phyloP scores from a whole-genome alignment of 1,140 invertebrate genomes.

The Sesamia nonagrioides region DNA sequence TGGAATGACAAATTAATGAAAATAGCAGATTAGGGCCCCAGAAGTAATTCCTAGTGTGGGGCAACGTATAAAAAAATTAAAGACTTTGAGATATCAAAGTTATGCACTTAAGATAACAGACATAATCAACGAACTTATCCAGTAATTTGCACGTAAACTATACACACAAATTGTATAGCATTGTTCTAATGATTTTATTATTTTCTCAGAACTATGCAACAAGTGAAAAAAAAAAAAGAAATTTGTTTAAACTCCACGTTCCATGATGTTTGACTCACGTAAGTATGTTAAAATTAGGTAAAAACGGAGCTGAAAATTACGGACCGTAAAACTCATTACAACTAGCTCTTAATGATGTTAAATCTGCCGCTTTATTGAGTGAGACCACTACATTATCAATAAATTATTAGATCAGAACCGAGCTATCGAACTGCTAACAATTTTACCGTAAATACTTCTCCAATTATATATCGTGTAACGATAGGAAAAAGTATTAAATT shows the following conservation, averaged over 20 bases:
- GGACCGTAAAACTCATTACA: too few species aligned
- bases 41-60: too few species aligned
- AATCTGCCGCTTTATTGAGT: neutral
- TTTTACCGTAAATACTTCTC: neutral
- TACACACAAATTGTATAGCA: neutral
- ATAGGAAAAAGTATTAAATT: neutral
- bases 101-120: too few species aligned
- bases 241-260: too few species aligned
- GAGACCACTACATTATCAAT: neutral
- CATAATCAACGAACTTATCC: neutral
- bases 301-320: too few species aligned
- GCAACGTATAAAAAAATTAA: too few species aligned
- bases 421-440: neutral
- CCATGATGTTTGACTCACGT: constrained; percentile 9
- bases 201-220: neutral
- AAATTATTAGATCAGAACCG: constrained; percentile 4
- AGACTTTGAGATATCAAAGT: too few species aligned
- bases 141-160: constrained; percentile 2
- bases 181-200: constrained; percentile 6
- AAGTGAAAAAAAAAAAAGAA: too few species aligned
- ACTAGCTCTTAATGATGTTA: too few species aligned
- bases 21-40: too few species aligned
- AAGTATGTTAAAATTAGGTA: neutral
- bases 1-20: too few species aligned
- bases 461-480: neutral